Percentiles rank a stretch among this genome's conserved stretches.
Conservation (phyloP, 2,888 invertebrate species). For the Seladonia tumulorum region DNA sequence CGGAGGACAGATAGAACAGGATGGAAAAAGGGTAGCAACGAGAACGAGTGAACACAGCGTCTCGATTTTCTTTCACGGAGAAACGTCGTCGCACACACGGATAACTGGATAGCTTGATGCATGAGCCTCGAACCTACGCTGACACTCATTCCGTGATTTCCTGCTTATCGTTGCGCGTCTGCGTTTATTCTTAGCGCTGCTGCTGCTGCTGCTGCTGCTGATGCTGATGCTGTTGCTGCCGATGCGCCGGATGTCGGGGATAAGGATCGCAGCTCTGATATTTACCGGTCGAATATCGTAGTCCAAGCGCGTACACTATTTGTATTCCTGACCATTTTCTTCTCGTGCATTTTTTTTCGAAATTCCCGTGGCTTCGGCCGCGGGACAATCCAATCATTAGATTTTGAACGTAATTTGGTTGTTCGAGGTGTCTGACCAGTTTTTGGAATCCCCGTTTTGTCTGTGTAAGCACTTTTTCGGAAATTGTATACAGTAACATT, state of each 20-base stretch:
- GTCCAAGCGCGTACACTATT: background rate
- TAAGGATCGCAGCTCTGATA: background rate
- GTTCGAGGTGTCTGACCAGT: background rate
- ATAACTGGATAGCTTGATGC: slow-evolving; percentile 29
- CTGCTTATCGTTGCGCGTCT: slow-evolving; percentile 48
- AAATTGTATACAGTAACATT: too few species aligned
- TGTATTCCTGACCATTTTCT: slow-evolving; percentile 1
- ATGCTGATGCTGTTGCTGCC: background rate
- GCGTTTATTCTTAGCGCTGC: slow-evolving; percentile 33
- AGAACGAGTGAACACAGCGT: too few species aligned
- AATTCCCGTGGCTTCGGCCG: background rate
- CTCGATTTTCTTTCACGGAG: slow-evolving; percentile 39
- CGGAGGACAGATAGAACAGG: background rate
- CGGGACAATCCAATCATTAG: background rate
- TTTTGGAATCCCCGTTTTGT: too few species aligned
- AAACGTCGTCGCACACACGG: background rate
- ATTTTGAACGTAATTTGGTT: background rate
- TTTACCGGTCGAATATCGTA: background rate
- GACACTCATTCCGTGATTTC: slow-evolving; percentile 54
- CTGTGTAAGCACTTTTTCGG: too few species aligned
- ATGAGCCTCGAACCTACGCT: slow-evolving; percentile 35
- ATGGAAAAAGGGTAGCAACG: background rate
- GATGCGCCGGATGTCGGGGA: background rate
- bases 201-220: background rate
- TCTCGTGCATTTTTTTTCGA: background rate